Percentiles rank a stretch among this genome's conserved stretches.
These are phyloP conservation scores for Dysmachus trigonus DNA, from an alignment of 2,888 invertebrate species.

Conservation along the genomic window DNA sequence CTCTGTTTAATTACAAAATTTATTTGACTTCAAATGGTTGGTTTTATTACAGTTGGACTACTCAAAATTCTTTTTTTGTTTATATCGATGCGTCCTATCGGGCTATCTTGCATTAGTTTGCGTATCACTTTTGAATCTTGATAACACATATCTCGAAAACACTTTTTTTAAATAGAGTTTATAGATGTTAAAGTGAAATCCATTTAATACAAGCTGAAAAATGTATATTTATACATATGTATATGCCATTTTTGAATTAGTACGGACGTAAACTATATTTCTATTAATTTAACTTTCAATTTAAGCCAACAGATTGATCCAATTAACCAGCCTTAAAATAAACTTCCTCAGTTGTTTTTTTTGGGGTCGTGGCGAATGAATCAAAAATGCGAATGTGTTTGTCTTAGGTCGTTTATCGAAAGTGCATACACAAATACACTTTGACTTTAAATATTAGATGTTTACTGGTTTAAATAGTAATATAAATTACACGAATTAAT, in stretches of 20 bases:
- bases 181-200: too few relatives aligned
- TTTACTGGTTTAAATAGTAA: slow-evolving; percentile 26
- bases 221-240: too few relatives aligned
- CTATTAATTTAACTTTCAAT: not conserved
- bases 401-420: slow-evolving; percentile 49
- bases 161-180: too few relatives aligned
- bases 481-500: slow-evolving; percentile 49
- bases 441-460: slow-evolving; percentile 27
- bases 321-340: not conserved
- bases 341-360: not conserved
- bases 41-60: too few relatives aligned
- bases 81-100: too few relatives aligned
- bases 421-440: slow-evolving; percentile 43
- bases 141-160: too few relatives aligned
- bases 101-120: too few relatives aligned
- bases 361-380: not conserved
- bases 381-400: slow-evolving; percentile 23
- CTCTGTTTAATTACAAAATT: too few relatives aligned
- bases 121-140: too few relatives aligned
- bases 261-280: not conserved
- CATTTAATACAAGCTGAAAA: too few relatives aligned
- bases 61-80: too few relatives aligned
- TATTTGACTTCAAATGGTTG: too few relatives aligned
- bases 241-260: not conserved
- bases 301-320: not conserved